These are phyloP conservation scores for Phyto melanocephala DNA, from an alignment of 2,888 invertebrate species.

Conservation along the genomic window DNA sequence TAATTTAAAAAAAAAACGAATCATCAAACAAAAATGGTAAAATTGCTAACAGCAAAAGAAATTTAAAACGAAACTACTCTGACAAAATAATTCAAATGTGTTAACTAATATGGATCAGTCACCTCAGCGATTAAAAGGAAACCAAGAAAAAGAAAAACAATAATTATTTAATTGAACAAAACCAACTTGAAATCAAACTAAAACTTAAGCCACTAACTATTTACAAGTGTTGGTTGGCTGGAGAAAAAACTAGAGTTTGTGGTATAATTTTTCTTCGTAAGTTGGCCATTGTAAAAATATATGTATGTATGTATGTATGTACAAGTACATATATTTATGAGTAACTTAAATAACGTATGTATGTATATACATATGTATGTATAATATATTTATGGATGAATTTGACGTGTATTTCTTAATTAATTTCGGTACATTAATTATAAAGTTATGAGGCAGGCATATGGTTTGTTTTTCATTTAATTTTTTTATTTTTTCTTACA, in stretches of 20 bases:
- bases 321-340: neutral
- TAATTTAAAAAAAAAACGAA: neutral
- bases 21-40: neutral
- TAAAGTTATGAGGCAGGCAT: constrained; percentile 53
- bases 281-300: constrained; percentile 33
- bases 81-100: neutral
- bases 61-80: neutral
- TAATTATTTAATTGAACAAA: constrained; percentile 37
- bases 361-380: neutral
- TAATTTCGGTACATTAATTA: constrained; percentile 62
- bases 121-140: constrained; percentile 5
- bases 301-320: neutral
- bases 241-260: constrained; percentile 14
- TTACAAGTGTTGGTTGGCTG: neutral
- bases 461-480: constrained; percentile 45
- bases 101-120: constrained; percentile 39
- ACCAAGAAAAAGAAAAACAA: constrained; percentile 5
- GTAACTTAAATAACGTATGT: too few relatives aligned
- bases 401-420: constrained; percentile 63
- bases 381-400: constrained; percentile 24
- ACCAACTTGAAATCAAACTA: constrained; percentile 17
- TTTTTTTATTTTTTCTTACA: neutral
- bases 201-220: neutral
- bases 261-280: neutral
- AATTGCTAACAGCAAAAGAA: neutral